Percentiles rank a stretch among this genome's conserved stretches.
Conservation (phyloP, 37 sponge, comb jelly and placozoan species). For the Oscarella lobularis region DNA sequence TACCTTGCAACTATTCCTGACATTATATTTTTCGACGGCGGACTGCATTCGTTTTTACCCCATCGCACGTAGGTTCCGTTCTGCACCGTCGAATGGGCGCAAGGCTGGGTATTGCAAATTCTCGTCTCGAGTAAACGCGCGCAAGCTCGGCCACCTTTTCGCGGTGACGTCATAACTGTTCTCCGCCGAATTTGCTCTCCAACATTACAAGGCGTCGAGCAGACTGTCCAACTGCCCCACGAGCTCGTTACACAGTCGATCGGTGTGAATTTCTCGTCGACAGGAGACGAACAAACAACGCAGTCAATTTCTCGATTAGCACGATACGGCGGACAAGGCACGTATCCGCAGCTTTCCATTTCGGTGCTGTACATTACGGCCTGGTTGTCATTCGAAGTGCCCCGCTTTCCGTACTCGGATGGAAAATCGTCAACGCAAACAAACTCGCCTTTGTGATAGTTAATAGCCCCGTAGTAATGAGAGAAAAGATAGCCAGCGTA, state of each 20-base stretch:
- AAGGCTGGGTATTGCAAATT: not conserved
- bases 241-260: not conserved
- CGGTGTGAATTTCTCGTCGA: not conserved
- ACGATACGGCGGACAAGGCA: constrained; percentile 15
- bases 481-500: constrained; percentile 16
- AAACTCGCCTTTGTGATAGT: constrained; percentile 5
- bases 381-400: not conserved
- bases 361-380: constrained; percentile 1
- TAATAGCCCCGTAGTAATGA: not conserved
- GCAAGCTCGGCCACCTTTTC: not conserved
- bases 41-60: not conserved
- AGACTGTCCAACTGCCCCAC: not conserved
- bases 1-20: not conserved
- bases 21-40: not conserved
- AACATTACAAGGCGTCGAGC: not conserved
- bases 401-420: not conserved
- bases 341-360: not conserved
- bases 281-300: not conserved
- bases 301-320: constrained; percentile 8
- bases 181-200: not conserved
- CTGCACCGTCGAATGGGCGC: not conserved
- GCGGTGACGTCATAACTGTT: not conserved
- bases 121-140: not conserved
- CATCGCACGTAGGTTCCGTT: not conserved
- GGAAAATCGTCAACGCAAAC: constrained; percentile 9